phyloP scores from a whole-genome alignment of 2,113 vertebrate species.

The Semicossyphus pulcher region DNA sequence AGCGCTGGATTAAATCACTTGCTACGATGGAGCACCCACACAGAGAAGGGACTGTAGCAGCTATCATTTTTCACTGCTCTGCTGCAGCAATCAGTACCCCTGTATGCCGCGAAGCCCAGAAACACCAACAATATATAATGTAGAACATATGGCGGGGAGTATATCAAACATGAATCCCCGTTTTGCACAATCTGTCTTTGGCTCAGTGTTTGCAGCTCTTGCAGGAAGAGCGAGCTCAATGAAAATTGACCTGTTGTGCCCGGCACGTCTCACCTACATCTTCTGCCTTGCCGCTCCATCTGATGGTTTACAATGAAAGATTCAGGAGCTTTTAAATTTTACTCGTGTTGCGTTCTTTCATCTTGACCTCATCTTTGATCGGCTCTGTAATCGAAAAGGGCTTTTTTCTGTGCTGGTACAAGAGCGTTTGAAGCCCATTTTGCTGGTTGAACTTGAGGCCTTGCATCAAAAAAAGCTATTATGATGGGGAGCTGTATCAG shows the following conservation, averaged over 20 bases:
- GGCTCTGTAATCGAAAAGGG: slow-evolving; percentile 7
- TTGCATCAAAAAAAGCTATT: slow-evolving; percentile 24
- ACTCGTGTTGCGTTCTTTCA: slow-evolving; percentile 50
- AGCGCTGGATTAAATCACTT: slow-evolving; percentile 69
- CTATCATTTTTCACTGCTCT: slow-evolving; percentile 64
- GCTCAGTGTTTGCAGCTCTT: slow-evolving; percentile 9
- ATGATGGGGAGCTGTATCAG: background rate
- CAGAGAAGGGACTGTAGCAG: slow-evolving; percentile 26
- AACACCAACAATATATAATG: slow-evolving; percentile 51
- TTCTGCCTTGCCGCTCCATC: slow-evolving; percentile 23
- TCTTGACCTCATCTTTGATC: slow-evolving; percentile 68
- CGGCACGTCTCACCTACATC: slow-evolving; percentile 22
- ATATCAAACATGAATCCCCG: slow-evolving; percentile 37
- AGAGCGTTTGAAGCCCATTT: slow-evolving; percentile 40
- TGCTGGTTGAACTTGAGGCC: slow-evolving; percentile 32
- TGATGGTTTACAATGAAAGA: slow-evolving; percentile 46
- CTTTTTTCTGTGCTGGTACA: background rate
- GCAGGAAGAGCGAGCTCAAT: slow-evolving; percentile 16
- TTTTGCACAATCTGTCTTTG: slow-evolving; percentile 31
- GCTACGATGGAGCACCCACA: slow-evolving; percentile 42
- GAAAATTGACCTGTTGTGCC: slow-evolving; percentile 29
- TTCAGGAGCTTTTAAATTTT: slow-evolving; percentile 52
- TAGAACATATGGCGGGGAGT: slow-evolving; percentile 57
- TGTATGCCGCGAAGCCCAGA: slow-evolving; percentile 15
- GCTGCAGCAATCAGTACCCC: slow-evolving; percentile 62